Evolutionary conservation across 2,888 invertebrate genomes (phyloP).

Genomic region (Morpho achilles): DNA sequence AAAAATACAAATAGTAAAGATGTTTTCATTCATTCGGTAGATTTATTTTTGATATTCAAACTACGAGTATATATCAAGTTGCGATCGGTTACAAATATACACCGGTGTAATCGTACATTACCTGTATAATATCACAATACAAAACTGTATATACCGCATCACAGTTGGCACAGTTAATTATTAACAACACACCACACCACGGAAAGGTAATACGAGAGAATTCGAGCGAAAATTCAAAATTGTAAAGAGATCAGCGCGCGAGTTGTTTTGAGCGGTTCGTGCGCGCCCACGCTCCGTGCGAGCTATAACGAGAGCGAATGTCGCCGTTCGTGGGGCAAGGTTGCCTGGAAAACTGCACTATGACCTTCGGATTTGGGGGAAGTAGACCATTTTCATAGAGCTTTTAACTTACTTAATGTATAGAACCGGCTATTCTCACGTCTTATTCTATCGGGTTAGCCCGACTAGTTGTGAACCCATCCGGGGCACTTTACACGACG

Average conservation of each 20-base stretch:
- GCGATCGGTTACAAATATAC: too few species aligned
- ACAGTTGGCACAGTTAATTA: constrained; percentile 20
- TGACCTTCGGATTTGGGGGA: constrained; percentile 2
- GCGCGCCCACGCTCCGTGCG: constrained; percentile 63
- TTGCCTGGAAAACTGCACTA: constrained; percentile 52
- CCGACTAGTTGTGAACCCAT: too few species aligned
- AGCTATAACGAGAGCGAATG: constrained; percentile 67
- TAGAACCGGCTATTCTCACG: too few species aligned
- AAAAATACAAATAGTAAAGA: too few species aligned
- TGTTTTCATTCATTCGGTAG: too few species aligned
- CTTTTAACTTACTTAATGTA: too few species aligned
- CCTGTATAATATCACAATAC: constrained; percentile 61
- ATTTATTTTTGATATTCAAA: too few species aligned
- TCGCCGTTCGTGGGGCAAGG: constrained; percentile 70
- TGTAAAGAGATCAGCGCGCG: constrained; percentile 63
- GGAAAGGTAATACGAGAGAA: constrained; percentile 20
- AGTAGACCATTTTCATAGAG: neutral
- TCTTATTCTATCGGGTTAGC: too few species aligned
- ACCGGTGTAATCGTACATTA: constrained; percentile 31
- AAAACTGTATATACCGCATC: constrained; percentile 67
- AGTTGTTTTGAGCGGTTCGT: constrained; percentile 65
- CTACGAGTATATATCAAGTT: too few species aligned
- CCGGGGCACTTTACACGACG: too few species aligned
- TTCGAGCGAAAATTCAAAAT: constrained; percentile 33
- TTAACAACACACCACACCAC: constrained; percentile 18